These are phyloP conservation scores for Lordiphosa andalusiaca DNA, from an alignment of 2,888 invertebrate genomes.

Conservation along the genomic window DNA sequence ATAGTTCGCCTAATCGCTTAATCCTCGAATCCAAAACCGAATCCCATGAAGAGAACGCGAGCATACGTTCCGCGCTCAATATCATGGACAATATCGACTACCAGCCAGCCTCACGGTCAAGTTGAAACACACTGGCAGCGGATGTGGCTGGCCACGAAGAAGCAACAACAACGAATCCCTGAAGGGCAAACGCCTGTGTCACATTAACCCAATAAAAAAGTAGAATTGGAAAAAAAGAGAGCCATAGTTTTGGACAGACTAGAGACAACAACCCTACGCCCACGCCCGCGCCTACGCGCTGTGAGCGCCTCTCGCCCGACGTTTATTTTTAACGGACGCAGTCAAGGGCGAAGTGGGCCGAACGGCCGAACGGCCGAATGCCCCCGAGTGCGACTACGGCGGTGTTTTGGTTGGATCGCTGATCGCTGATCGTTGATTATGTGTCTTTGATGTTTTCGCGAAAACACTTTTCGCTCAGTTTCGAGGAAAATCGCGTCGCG, in stretches of 20 bases:
- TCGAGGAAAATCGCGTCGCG: constrained; percentile 69
- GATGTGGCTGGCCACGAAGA: constrained; percentile 32
- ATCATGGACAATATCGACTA: constrained; percentile 43
- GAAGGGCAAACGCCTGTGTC: constrained; percentile 41
- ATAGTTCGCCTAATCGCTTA: constrained; percentile 7
- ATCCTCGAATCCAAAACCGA: too few species aligned
- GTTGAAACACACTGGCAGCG: constrained; percentile 72
- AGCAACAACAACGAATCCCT: constrained; percentile 1
- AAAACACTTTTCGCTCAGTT: constrained; percentile 67
- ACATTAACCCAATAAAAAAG: constrained; percentile 72
- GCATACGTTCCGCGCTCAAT: constrained; percentile 38
- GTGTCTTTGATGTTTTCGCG: constrained; percentile 65
- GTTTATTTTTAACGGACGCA: constrained; percentile 39
- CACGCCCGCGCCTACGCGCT: constrained; percentile 6
- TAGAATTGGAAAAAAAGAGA: constrained; percentile 29
- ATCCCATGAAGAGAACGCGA: constrained; percentile 19
- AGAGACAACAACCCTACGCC: constrained; percentile 32
- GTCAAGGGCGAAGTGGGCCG: constrained; percentile 51
- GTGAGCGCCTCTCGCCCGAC: constrained; percentile 28
- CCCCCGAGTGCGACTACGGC: constrained; percentile 29
- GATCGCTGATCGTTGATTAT: constrained; percentile 51
- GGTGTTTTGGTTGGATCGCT: constrained; percentile 24
- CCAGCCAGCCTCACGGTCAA: constrained; percentile 67
- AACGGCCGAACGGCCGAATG: constrained; percentile 14
- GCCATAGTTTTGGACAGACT: constrained; percentile 20